Percentiles rank a stretch among this genome's conserved stretches.
Evolutionary conservation across 2,888 invertebrate genomes (phyloP).

Genomic region (Unio delphinus): DNA sequence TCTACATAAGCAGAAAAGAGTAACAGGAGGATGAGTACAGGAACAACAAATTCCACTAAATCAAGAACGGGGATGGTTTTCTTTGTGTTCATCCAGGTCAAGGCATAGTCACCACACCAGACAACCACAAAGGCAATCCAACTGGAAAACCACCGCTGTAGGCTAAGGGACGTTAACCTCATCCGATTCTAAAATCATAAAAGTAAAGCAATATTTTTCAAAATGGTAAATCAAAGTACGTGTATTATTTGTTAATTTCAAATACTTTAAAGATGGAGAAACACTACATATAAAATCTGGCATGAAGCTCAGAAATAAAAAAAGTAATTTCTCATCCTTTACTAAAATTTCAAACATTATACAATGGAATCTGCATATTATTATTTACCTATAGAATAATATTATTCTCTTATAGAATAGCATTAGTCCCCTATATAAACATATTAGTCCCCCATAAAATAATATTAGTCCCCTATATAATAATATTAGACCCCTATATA

Average conservation of each 20-base stretch:
- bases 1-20: constrained; percentile 72
- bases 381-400: too few species aligned
- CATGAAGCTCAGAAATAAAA: too few species aligned
- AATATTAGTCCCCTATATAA: too few species aligned
- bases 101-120: constrained; percentile 69
- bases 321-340: too few species aligned
- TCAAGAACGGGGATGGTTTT: constrained; percentile 64
- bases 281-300: too few species aligned
- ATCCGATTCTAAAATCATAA: constrained; percentile 64
- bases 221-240: too few species aligned
- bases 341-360: too few species aligned
- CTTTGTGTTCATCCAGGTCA: constrained; percentile 66
- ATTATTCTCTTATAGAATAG: too few species aligned
- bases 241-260: neutral
- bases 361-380: too few species aligned
- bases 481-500: too few species aligned
- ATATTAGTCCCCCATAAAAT: too few species aligned
- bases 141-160: constrained; percentile 72
- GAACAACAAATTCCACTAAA: constrained; percentile 69
- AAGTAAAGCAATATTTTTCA: neutral
- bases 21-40: constrained; percentile 68
- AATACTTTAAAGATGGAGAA: neutral
- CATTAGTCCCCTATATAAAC: too few species aligned
- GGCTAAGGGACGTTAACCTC: constrained; percentile 66
- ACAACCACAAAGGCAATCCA: constrained; percentile 68